Evolutionary conservation across 2,888 invertebrate genomes (phyloP), one percentile per base, ranked within the genome.

Genomic region (Chrysolina oricalcia): DNA sequence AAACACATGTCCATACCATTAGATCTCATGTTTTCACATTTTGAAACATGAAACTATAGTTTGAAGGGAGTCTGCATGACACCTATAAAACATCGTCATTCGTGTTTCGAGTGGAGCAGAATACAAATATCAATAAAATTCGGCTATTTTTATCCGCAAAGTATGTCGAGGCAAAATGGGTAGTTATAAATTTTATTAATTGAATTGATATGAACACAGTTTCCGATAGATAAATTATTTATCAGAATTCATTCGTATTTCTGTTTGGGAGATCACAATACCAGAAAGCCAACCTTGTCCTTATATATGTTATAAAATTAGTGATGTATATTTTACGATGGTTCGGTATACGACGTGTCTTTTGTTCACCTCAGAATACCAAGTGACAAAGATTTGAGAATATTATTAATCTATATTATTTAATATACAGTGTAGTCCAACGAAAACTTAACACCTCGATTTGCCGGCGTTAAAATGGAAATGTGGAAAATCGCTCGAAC

Each of bases 41-140:
- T 53, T 53, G 53, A 21, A 53, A 53, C 21, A 53, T 53, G 19
- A 53, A 53, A 53, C 53, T 53, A n/a, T n/a, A 11, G 13, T 53
- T 53, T 53, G 10, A 53, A 53, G 21, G 21, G 53, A 53, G 19
- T 53, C 21, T 21, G n/a, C n/a, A n/a, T n/a, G 53, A 53, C 19
- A 23, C 53, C 21, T 53, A 53, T 53, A 53, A 53, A 53, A 13
- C 53, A 35, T 35, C 35, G 35, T 6, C 8, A 53, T 53, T 48
- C 21, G 13, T 21, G 6, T 21, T 21, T 53, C 21, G 53, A 53
- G 21, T 23, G 53, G 21, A 21, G 53, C 53, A 53, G 21, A 53
- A 53, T 53, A 21, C 53, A 53, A 53, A 53, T 53, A 53, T 53
- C 53, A 53, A 53, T 53, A 21, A 53, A 17, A 53, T 21, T 19